Base-by-base conservation (phyloP, 2,797 vertebrate genomes). In the Acrossocheilus wenchowensis region DNA sequence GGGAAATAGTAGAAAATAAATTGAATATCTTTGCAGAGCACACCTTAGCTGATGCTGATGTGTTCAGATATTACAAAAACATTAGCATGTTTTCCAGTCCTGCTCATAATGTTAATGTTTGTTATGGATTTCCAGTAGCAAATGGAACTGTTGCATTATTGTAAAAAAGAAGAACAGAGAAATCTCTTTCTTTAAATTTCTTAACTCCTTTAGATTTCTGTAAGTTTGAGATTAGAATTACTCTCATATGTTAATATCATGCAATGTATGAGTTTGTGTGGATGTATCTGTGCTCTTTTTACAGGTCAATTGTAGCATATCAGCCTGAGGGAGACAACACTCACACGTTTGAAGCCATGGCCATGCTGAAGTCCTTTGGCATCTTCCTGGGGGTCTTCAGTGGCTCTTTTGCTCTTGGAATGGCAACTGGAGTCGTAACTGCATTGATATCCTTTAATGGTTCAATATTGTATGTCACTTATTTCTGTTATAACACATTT, bases 311-410 rank as follows among this genome's bases (percentile, higher is more conserved):
- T 3, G 96, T 98, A 62, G 97, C 97, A 0, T 99, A 99, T 92
- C 98, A 99, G 93, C 98, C 98, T 0, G 94, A 95, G 0, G 98
- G 97, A 48, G 96, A 98, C 94, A 99, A 99, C 95, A 98, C 93
- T 90, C 98, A 99, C 94, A 99, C 96, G 0, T 99, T 99, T 34
- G 98, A 99, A 90, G 96, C 94, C 90, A 96, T 95, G 88, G 98
- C 98, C 0, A 93, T 99, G 97, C 95, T 99, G 78, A 99, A 99
- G 91, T 99, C 97, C 21, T 96, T 99, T 0, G 98, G 98, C 69
- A 93, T 98, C 86, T 99, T 99, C 92, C 94, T 99, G 45, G 98
- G 98, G 4, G 97, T 99, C 91, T 99, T 99, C 95, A 99, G 98
- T 83, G 98, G 98, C 87, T 99, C 98, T 5, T 99, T 99, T 71